phyloP scores from a whole-genome alignment of 2,113 vertebrate genomes.

The Alethe castanea region DNA sequence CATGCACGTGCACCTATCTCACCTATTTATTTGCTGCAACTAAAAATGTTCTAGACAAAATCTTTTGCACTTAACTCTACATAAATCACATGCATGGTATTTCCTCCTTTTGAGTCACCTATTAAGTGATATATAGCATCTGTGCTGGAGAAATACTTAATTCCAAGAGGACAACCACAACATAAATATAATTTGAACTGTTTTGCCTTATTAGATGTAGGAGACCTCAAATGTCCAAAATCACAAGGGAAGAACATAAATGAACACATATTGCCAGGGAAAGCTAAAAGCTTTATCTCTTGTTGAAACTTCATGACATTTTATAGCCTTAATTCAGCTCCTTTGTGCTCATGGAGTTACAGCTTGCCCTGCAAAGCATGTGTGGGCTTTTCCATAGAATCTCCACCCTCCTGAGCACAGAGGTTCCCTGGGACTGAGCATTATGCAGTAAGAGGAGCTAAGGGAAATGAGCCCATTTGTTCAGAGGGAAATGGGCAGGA shows the following conservation, averaged over 20 bases:
- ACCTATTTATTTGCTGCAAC: neutral
- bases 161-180: neutral
- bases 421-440: neutral
- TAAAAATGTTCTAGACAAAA: neutral
- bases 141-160: neutral
- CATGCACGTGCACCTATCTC: no score
- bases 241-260: neutral
- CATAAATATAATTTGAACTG: neutral
- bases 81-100: neutral
- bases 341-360: neutral
- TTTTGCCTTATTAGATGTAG: neutral
- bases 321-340: neutral
- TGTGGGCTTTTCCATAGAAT: neutral
- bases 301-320: neutral
- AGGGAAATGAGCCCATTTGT: neutral
- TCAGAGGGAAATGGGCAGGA: neutral
- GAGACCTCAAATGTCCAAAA: neutral
- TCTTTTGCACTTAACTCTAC: neutral
- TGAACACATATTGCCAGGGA: neutral
- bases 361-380: neutral
- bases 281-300: neutral
- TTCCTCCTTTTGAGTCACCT: neutral
- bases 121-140: neutral
- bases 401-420: neutral
- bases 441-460: neutral